phyloP scores from a whole-genome alignment of 2,888 invertebrate genomes.

The Caprella mutica region DNA sequence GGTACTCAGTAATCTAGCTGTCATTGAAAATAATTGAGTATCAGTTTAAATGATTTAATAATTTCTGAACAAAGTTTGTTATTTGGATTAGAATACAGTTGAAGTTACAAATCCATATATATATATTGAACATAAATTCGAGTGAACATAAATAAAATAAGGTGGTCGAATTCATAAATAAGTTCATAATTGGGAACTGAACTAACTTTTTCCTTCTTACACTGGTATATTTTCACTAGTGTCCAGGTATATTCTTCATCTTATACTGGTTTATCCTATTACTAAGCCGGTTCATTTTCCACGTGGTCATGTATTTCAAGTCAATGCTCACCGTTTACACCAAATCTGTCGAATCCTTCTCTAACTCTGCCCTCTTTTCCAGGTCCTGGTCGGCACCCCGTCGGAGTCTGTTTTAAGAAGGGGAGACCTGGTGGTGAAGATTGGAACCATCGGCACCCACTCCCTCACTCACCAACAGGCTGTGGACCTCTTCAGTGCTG shows the following conservation, averaged over 20 bases:
- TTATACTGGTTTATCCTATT: too few relatives aligned
- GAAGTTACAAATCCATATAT: background rate
- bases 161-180: too few relatives aligned
- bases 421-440: constrained; percentile 81
- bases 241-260: too few relatives aligned
- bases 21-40: background rate
- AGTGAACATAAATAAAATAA: background rate
- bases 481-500: constrained; percentile 71
- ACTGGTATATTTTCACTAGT: too few relatives aligned
- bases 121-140: background rate
- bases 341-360: too few relatives aligned
- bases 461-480: constrained; percentile 83
- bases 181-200: too few relatives aligned
- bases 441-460: constrained; percentile 76
- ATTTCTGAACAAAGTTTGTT: background rate
- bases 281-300: too few relatives aligned
- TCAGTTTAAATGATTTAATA: background rate
- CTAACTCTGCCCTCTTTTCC: too few relatives aligned
- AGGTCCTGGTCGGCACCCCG: constrained; percentile 79
- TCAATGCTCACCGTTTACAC: too few relatives aligned
- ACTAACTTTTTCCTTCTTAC: too few relatives aligned
- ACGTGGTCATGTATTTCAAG: too few relatives aligned
- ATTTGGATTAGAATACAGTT: background rate
- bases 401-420: constrained; percentile 71
- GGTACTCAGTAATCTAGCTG: background rate